phyloP scores from a whole-genome alignment of 2,888 invertebrate species.

The Lysandra coridon region DNA sequence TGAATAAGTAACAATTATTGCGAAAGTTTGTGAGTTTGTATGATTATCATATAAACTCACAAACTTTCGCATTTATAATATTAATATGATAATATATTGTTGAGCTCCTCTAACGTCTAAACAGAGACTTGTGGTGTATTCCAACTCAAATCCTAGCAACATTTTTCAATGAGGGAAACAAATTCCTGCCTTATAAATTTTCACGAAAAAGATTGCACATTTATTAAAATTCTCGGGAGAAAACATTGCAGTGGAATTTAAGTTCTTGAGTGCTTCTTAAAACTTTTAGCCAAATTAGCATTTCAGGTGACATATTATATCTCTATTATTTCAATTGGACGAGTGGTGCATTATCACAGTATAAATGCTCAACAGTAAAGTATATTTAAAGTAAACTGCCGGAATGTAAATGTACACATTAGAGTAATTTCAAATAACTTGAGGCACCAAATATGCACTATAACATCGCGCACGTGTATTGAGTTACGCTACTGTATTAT shows the following conservation, averaged over 20 bases:
- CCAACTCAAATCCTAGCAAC: conserved; percentile 24
- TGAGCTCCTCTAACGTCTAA: background rate
- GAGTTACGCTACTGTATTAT: too few species aligned
- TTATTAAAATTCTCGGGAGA: conserved; percentile 45
- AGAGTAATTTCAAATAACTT: too few species aligned
- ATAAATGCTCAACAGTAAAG: too few species aligned
- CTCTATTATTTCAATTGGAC: background rate
- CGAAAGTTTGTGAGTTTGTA: too few species aligned
- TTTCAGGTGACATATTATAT: conserved; percentile 44
- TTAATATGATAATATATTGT: too few species aligned
- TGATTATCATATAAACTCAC: too few species aligned
- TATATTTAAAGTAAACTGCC: too few species aligned
- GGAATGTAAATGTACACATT: too few species aligned
- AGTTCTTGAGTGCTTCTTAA: conserved; percentile 43
- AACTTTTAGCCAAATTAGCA: conserved; percentile 44
- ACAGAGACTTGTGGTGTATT: background rate
- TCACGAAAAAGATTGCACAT: conserved; percentile 42
- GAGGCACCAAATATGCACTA: too few species aligned
- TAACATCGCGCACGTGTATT: too few species aligned
- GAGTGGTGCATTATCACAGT: background rate
- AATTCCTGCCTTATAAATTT: conserved; percentile 40
- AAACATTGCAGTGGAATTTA: conserved; percentile 44
- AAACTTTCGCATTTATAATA: too few species aligned
- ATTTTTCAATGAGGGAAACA: conserved; percentile 30
- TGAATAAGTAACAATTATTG: too few species aligned